Evolutionary conservation across 2,888 invertebrate species (phyloP), one percentile per base, ranked within the genome.

Genomic region (Synanthedon tipuliformis): DNA sequence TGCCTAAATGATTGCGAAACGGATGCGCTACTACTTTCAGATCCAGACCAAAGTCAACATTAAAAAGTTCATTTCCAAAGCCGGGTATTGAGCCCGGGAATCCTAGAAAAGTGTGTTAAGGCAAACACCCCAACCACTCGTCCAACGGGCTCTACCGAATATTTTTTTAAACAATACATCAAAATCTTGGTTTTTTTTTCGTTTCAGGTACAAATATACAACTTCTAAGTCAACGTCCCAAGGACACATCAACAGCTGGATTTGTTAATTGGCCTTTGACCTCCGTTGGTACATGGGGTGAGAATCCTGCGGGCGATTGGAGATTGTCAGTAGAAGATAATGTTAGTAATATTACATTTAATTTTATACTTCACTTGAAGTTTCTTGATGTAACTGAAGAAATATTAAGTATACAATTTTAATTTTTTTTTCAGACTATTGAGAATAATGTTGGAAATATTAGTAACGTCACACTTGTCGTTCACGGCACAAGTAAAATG

Each of bases 241-340:
- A 89, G 51, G 97, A 97, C 70, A 73, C 77, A 16, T 95, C 95
- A 0, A 69, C 72, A 0, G 80, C 86, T 8, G 96, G 96, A 3
- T 96, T 96, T 70, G 69, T 78, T 10, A 89, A 92, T 63, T 98
- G 97, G 97, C 92, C 92, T 7, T 92, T 98, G 66, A 94, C 94
- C 89, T 95, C 96, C 0, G 94, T 96, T 0, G 95, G 94, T 62
- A 94, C 93, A 1, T 98, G 97, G 97, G 96, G 95, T 1, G 97
- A 97, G 78, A 78, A 89, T 56, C 92, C 95, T 0, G 69, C 71
- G 10, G 97, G 97, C 1, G 66, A 77, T 13, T 94, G 94, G 94
- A 87, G 61, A n/a, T 65, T 77, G 12, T 70, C 75, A 18, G 60
- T 90, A 50, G 62, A 73, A 48, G 91, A 90, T 63, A 45, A 45